Base-by-base conservation (phyloP, 2,888 invertebrate genomes). In the Deroplatys truncata region DNA sequence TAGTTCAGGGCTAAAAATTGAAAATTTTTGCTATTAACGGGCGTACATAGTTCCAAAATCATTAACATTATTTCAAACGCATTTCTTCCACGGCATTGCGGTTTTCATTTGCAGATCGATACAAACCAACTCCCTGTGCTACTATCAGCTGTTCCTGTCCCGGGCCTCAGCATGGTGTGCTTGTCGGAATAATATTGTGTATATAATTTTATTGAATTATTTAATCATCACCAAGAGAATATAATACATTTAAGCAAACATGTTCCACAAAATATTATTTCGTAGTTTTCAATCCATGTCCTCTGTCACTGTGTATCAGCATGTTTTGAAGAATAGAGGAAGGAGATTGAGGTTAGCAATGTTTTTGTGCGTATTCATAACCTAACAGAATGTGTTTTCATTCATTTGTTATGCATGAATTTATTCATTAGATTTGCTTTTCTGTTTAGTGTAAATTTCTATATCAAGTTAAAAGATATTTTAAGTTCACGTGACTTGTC, bases 41-140 rank as follows among this genome's bases (percentile, higher is more conserved):
- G 5, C 56, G 0, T 72, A 25, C 9, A 20, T 20, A 7, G 25
- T 72, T 72, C 56, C 20, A 72, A 20, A 72, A 72, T 25, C 56
- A 20, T 20, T 72, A 72, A 72, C 2, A 72, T 2, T 20, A 72
- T 25, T 20, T 28, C 28, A n/a, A 28, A 84, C 28, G 29, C 31
- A 84, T 28, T 84, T 84, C 84, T 29, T 84, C 20, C 72, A 85
- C 88, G 83, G 90, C 88, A 89, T 82, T 89, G 90, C 90, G 89
- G 89, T 83, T 56, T 87, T 86, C 84, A 84, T 25, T 29, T 25
- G 20, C 31, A 84, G 89, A 91, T 91, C 90, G 87, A 91, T 90
- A 90, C 90, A 88, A 89, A 89, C 90, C 91, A 82, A 90, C 83
- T 89, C 84, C 90, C 90, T 90, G 90, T 90, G 90, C 88, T 88